Evolutionary conservation across 2,113 vertebrate genomes (phyloP).

Genomic region (Lepus timidus): DNA sequence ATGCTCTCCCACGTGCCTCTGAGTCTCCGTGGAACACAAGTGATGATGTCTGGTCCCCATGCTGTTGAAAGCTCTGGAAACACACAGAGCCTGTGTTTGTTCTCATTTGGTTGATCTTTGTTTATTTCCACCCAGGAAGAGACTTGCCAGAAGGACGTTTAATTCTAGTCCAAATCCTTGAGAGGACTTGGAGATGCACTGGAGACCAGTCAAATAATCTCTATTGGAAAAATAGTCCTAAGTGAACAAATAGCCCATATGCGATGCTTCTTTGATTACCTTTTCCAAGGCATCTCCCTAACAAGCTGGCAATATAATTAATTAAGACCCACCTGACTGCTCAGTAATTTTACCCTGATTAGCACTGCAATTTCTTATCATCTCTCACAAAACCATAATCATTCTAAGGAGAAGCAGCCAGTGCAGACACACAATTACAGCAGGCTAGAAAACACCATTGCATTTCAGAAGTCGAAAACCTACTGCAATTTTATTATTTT

Average conservation of each 20-base stretch:
- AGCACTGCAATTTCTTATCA: slow-evolving; percentile 52
- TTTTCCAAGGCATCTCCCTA: slow-evolving; percentile 46
- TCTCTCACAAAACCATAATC: slow-evolving; percentile 52
- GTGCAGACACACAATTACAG: background rate
- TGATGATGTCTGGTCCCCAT: background rate
- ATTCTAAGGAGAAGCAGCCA: slow-evolving; percentile 22
- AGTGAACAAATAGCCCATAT: background rate
- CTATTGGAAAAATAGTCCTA: background rate
- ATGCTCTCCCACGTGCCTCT: no score
- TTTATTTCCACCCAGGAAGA: background rate
- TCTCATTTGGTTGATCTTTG: background rate
- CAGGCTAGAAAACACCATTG: background rate
- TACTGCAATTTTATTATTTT: slow-evolving; percentile 39
- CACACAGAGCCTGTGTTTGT: background rate
- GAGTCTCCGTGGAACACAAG: background rate
- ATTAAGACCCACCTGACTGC: slow-evolving; percentile 58
- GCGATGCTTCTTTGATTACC: slow-evolving; percentile 41
- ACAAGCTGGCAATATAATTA: slow-evolving; percentile 36
- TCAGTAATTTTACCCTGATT: slow-evolving; percentile 66
- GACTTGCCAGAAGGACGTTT: background rate
- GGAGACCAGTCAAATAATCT: background rate
- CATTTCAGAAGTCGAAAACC: slow-evolving; percentile 55
- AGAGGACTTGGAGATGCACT: background rate
- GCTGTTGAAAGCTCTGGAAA: background rate
- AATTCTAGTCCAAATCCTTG: background rate